These are phyloP conservation scores for Pollicipes pollicipes DNA, from an alignment of 1,140 invertebrate species.

Conservation along the genomic window DNA sequence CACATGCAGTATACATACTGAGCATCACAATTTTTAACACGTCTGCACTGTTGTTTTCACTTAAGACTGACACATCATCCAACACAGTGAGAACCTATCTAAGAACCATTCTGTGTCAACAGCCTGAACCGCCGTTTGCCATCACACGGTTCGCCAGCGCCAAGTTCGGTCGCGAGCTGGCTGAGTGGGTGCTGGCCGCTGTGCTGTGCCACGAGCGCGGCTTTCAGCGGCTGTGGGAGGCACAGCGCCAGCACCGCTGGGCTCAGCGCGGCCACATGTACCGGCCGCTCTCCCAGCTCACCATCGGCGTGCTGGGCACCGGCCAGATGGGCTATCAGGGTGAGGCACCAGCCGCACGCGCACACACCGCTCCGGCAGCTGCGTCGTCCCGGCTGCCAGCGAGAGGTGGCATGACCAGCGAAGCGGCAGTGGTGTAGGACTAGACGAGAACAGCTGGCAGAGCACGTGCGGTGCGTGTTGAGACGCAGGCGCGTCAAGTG, in stretches of 20 bases:
- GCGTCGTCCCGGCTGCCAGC: too few species aligned
- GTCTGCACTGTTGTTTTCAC: not conserved
- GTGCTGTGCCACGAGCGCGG: constrained; percentile 34
- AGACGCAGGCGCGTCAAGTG: too few species aligned
- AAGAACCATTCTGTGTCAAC: constrained; percentile 6
- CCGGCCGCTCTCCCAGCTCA: constrained; percentile 28
- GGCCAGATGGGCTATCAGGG: constrained; percentile 32
- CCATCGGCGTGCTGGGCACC: constrained; percentile 33
- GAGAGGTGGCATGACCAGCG: too few species aligned
- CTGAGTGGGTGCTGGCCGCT: constrained; percentile 35
- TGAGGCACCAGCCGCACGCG: constrained; percentile 23
- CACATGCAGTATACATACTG: too few species aligned
- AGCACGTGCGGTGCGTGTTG: not conserved
- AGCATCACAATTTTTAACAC: too few species aligned
- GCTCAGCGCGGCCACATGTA: constrained; percentile 25
- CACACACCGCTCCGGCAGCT: too few species aligned
- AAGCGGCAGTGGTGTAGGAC: not conserved
- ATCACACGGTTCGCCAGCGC: constrained; percentile 31
- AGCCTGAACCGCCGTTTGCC: constrained; percentile 19
- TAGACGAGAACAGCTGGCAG: not conserved
- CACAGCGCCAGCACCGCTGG: constrained; percentile 29
- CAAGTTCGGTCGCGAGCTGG: constrained; percentile 33
- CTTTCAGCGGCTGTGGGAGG: constrained; percentile 25
- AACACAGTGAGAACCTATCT: too few species aligned
- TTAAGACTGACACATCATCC: not conserved